Evolutionary conservation across 2,888 invertebrate species (phyloP), one percentile per base, ranked within the genome.

Genomic region (Seira musarum): DNA sequence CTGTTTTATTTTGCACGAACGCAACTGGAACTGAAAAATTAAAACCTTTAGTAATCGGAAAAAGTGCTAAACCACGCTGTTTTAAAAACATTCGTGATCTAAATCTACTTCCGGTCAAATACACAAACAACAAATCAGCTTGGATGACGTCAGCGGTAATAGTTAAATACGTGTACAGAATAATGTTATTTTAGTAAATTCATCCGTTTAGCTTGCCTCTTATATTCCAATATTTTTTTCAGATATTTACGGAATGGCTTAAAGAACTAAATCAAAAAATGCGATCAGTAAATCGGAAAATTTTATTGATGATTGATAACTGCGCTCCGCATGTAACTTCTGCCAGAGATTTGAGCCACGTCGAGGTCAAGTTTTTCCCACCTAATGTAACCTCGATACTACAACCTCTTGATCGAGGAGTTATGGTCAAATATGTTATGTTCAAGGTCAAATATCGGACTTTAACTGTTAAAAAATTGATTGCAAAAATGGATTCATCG

Each of bases 401-500:
- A 0, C 84, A 84, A 49, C 84, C 84, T 0, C 49, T 84, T n/a
- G 83, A 84, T 1, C 72, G 76, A 22, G 84, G 83, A n/a, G 74
- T 84, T 0, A 68, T 80, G 10, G 67, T 66, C 24, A n/a, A n/a
- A n/a, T n/a, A n/a, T n/a, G n/a, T n/a, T n/a, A 49, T 57, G 1
- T 57, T 82, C 2, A 82, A 82, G 30, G 10, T 24, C 3, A 69
- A 80, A 10, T 84, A 84, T 66, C 64, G 83, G 15, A 24, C 46
- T 1, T n/a, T 46, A 0, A 15, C 82, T 0, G 2, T 83, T 2
- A 60, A 76, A 40, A 69, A 76, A 35, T 65, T 80, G 1, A 70
- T 77, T 17, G 8, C 57, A 1, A 19, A 22, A n/a, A 5, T 77
- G 24, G 76, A 76, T 30, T 24, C 15, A 5, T 21, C 5, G 2